Evolutionary conservation across 2,888 invertebrate species (phyloP).

Genomic region (Lysandra bellargus): DNA sequence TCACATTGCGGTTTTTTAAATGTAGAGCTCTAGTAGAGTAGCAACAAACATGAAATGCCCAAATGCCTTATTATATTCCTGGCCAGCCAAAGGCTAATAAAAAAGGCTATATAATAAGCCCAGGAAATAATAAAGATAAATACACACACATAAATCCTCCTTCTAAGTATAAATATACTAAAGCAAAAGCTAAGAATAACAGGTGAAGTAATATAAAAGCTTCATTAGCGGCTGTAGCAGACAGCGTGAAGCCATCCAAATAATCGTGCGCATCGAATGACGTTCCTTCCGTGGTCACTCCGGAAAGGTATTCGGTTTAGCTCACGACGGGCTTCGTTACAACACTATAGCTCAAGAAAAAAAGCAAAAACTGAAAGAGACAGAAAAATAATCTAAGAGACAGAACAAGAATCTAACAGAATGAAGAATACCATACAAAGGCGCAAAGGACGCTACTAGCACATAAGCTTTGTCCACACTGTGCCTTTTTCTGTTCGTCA

Average conservation of each 20-base stretch:
- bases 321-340: constrained; percentile 44
- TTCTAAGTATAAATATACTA: too few relatives aligned
- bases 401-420: neutral
- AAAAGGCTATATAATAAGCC: too few relatives aligned
- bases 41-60: neutral
- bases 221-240: neutral
- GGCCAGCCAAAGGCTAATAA: too few relatives aligned
- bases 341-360: constrained; percentile 42
- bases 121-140: too few relatives aligned
- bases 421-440: neutral
- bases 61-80: neutral
- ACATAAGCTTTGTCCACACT: too few relatives aligned
- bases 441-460: too few relatives aligned
- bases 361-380: constrained; percentile 54
- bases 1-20: neutral
- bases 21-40: neutral
- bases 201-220: neutral
- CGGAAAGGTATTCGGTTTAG: constrained; percentile 45
- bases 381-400: constrained; percentile 26
- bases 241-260: constrained; percentile 41
- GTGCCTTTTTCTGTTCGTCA: too few relatives aligned
- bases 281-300: constrained; percentile 41
- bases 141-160: too few relatives aligned
- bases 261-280: constrained; percentile 43
- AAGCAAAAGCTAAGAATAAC: too few relatives aligned